Percentiles rank a stretch among this genome's conserved stretches.
These are phyloP conservation scores for Meghimatium bilineatum DNA, from an alignment of 2,888 invertebrate genomes.

Conservation along the genomic window DNA sequence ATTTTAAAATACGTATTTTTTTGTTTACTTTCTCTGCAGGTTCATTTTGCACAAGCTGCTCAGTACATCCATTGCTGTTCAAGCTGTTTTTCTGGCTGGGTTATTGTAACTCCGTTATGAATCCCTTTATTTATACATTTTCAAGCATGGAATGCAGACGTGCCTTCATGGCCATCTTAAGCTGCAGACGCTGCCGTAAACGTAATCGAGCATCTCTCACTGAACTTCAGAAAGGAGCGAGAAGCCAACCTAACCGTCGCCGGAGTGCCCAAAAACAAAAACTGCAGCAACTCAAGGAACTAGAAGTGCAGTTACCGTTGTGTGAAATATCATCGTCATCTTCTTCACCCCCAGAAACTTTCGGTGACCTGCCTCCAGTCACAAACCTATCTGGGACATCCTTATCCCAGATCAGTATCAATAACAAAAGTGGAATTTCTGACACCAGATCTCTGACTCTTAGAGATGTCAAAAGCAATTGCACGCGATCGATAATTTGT, in stretches of 20 bases:
- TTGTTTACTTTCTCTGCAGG: constrained; percentile 74
- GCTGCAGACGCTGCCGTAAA: constrained; percentile 60
- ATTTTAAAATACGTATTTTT: neutral
- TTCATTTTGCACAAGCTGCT: constrained; percentile 79
- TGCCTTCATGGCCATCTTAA: constrained; percentile 79
- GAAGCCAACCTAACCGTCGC: neutral
- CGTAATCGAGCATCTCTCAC: constrained; percentile 20
- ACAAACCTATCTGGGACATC: neutral
- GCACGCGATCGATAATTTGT: neutral
- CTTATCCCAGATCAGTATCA: neutral
- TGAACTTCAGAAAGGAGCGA: constrained; percentile 8
- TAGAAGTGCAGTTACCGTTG: neutral
- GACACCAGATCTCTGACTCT: neutral
- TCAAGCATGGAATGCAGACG: constrained; percentile 79
- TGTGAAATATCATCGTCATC: constrained; percentile 27
- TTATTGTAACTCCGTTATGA: constrained; percentile 84
- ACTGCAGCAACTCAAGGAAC: neutral
- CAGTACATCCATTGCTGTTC: constrained; percentile 79
- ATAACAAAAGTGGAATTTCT: neutral
- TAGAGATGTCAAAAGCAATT: neutral
- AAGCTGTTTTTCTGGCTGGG: constrained; percentile 84
- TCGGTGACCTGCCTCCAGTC: neutral
- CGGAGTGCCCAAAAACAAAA: neutral
- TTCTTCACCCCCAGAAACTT: constrained; percentile 7
- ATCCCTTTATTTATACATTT: constrained; percentile 84